Base-by-base conservation (phyloP, 92 coral and sea anemone genomes). In the Ricordea florida region DNA sequence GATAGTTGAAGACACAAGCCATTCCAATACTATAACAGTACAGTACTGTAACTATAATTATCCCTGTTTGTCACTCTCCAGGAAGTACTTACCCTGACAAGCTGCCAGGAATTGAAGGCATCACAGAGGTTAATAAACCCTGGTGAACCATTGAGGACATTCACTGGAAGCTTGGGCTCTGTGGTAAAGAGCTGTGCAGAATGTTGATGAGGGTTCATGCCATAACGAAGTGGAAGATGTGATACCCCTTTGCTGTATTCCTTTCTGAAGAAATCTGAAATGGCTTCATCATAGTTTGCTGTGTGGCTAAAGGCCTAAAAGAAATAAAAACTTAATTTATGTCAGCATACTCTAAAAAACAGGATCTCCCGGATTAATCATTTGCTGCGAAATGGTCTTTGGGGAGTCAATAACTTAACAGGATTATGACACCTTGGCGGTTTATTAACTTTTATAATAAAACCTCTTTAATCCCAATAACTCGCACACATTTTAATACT, bases 201-300 rank as follows among this genome's bases (percentile, higher is more conserved):
- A 47, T 92, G 91, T 64, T 93, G 98, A 69, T 93, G 97, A 35
- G 98, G 98, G 76, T 93, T 93, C 98, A 93, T 93, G 41, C 98
- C 98, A 65, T 93, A 93, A 16, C 98, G 83, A 41, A 93, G 80
- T 0, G 94, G 97, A 47, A 93, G 41, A 29, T 91, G 93, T 23
- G 98, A 93, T 20, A 90, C 89, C 16, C 90, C 96, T 36, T 76
- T 67, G 70, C 97, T 91, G 75, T 91, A 93, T 47, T 91, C 78
- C 75, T 87, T 87, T 45, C 98, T 78, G 83, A 93, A 93, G 90
- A 87, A 93, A 69, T 93, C 94, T 28, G 98, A 91, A 79, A 93
- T 93, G 55, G 97, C 94, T 18, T 87, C 67, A 84, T 93, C 98
- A 73, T 93, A 93, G 46, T 85, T 71, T 46, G 98, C 98, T 34